Percentiles rank a stretch among this genome's conserved stretches.
Evolutionary conservation across 2,797 vertebrate genomes (phyloP).

Genomic region (Furcifer pardalis): DNA sequence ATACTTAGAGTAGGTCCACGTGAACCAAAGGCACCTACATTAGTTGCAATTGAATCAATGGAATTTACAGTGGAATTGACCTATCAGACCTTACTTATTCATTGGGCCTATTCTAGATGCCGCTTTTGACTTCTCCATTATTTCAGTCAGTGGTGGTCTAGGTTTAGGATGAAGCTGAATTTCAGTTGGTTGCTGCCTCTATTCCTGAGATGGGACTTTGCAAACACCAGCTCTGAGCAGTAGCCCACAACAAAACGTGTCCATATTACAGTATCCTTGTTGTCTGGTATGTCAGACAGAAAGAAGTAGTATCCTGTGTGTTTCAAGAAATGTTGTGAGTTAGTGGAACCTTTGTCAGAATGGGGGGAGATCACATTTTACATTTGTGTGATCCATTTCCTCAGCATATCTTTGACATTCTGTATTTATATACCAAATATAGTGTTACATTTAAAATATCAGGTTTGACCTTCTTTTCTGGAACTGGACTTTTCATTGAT

Average conservation of each 20-base stretch:
- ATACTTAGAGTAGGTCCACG: not conserved
- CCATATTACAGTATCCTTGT: not conserved
- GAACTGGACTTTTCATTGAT: conserved; percentile 27
- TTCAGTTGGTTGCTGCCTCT: not conserved
- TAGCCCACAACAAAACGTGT: not conserved
- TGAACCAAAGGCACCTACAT: not conserved
- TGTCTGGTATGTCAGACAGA: not conserved
- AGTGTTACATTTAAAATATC: no score
- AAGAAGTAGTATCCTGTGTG: no score
- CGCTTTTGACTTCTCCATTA: no score
- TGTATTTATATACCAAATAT: not conserved
- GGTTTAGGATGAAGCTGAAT: not conserved
- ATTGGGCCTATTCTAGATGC: no score
- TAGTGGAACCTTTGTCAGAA: conserved; percentile 31
- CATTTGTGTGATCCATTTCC: conserved; percentile 36
- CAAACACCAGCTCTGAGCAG: not conserved
- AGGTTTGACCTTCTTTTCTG: conserved; percentile 32
- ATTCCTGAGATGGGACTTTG: not conserved
- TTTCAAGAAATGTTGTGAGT: not conserved
- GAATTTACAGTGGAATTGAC: no score
- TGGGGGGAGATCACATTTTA: not conserved
- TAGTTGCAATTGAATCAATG: no score
- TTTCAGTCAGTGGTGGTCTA: not conserved
- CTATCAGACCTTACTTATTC: no score
- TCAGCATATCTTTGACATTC: conserved; percentile 41